A percentile compares a stretch with the other conserved stretches of the same genome.
phyloP scores from a whole-genome alignment of 2,797 vertebrate genomes.

The Acipenser transmontanus region DNA sequence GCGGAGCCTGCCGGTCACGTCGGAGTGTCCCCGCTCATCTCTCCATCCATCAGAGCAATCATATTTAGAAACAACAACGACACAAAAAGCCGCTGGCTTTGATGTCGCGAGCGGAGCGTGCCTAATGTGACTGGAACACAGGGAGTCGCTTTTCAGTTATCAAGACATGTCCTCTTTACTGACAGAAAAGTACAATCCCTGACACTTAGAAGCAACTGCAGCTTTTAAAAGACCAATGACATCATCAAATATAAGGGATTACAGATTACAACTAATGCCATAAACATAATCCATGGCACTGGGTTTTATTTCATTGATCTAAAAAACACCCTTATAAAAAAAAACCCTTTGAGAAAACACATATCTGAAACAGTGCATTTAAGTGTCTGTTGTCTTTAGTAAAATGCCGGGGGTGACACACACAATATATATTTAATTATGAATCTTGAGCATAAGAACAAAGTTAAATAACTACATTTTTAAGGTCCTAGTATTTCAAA shows the following conservation, averaged over 20 bases:
- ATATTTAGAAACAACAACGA: constrained; percentile 69
- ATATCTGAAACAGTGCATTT: too few relatives aligned
- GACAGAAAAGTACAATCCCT: constrained; percentile 45
- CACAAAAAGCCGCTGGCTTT: constrained; percentile 46
- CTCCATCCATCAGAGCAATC: constrained; percentile 58
- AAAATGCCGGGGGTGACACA: too few relatives aligned
- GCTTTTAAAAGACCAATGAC: constrained; percentile 58
- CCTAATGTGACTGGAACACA: constrained; percentile 52
- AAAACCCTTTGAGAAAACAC: too few relatives aligned
- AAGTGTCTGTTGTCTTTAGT: too few relatives aligned
- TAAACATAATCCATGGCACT: too few relatives aligned
- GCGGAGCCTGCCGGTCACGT: constrained; percentile 56
- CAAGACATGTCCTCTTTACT: constrained; percentile 43
- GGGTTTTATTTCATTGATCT: too few relatives aligned
- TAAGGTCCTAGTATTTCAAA: too few relatives aligned
- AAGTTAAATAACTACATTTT: too few relatives aligned
- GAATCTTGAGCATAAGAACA: too few relatives aligned
- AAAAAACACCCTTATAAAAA: too few relatives aligned
- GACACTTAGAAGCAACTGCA: constrained; percentile 59
- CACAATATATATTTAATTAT: too few relatives aligned
- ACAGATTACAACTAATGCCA: not conserved
- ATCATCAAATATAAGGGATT: constrained; percentile 52
- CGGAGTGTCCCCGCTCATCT: constrained; percentile 45
- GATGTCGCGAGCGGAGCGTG: constrained; percentile 58
- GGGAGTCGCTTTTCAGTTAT: constrained; percentile 36